Conservation (phyloP, 2,113 vertebrate genomes). For the Mesocricetus auratus region DNA sequence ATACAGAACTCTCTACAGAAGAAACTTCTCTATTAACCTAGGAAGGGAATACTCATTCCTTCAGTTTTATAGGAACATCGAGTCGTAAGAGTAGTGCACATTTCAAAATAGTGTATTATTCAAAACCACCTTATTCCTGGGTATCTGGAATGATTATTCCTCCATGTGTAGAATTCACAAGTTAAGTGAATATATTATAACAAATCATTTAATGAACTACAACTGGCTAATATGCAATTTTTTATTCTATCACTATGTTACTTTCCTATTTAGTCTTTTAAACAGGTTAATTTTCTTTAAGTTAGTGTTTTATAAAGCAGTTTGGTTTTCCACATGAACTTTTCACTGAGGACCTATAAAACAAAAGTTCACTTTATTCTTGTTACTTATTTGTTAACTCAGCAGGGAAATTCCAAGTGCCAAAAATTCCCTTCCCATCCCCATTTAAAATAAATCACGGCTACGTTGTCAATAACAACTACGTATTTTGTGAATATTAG, state of each 20-base stretch:
- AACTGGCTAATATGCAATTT: neutral
- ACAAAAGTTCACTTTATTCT: conserved; percentile 61
- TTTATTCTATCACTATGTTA: neutral
- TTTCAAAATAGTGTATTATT: neutral
- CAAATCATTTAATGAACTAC: neutral
- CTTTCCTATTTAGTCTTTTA: conserved; percentile 20
- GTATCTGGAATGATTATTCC: neutral
- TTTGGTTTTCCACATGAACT: conserved; percentile 58
- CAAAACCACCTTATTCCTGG: neutral
- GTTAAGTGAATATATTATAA: neutral
- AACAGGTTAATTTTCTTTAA: conserved; percentile 63
- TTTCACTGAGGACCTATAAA: conserved; percentile 35
- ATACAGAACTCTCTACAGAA: neutral
- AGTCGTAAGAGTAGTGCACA: neutral
- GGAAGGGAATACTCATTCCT: neutral
- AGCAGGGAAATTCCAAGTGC: neutral
- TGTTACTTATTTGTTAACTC: conserved; percentile 28
- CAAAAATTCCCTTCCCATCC: neutral
- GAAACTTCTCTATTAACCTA: neutral
- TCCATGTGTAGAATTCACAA: neutral
- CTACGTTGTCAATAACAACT: neutral
- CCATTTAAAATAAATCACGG: neutral
- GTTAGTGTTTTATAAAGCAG: conserved; percentile 42
- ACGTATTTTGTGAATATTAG: neutral
- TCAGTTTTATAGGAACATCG: neutral